A percentile compares a stretch with the other conserved stretches of the same genome.
These are phyloP conservation scores for Acholoe squamosa DNA, from an alignment of 2,888 invertebrate species.

Conservation along the genomic window DNA sequence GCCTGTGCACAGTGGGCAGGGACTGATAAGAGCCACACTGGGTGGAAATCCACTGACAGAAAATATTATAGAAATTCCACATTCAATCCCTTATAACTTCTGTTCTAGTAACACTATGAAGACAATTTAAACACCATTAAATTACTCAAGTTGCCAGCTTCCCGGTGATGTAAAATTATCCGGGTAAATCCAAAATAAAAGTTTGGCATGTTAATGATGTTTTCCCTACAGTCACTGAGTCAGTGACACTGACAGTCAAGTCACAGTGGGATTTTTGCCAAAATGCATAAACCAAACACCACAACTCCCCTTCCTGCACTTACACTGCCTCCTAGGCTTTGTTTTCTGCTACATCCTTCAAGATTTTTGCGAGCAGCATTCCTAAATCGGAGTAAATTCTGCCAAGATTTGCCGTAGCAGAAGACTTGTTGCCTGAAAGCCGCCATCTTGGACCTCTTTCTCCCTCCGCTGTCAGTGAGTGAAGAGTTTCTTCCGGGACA, in stretches of 20 bases:
- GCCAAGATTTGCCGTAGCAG: conserved; percentile 46
- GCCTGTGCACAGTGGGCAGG: too few relatives aligned
- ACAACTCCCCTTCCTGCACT: neutral
- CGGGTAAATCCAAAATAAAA: too few relatives aligned
- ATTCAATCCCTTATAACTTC: too few relatives aligned
- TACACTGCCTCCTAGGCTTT: neutral
- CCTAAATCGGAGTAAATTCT: conserved; percentile 3
- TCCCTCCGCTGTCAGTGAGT: neutral
- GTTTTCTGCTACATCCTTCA: neutral
- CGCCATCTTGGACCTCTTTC: neutral
- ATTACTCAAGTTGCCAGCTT: too few relatives aligned
- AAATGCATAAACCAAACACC: neutral
- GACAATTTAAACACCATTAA: too few relatives aligned
- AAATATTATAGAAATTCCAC: too few relatives aligned
- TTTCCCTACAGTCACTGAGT: too few relatives aligned
- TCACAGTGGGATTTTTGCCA: neutral
- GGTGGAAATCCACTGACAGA: too few relatives aligned
- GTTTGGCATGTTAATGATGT: too few relatives aligned
- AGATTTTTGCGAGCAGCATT: neutral
- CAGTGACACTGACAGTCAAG: neutral
- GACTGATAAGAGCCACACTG: too few relatives aligned
- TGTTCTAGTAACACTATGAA: too few relatives aligned
- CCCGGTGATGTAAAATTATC: too few relatives aligned
- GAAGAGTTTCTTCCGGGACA: neutral
- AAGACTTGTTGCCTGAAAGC: neutral